Evolutionary conservation across 2,888 invertebrate species (phyloP), one percentile per base, ranked within the genome.

Genomic region (Glomeris marginata): DNA sequence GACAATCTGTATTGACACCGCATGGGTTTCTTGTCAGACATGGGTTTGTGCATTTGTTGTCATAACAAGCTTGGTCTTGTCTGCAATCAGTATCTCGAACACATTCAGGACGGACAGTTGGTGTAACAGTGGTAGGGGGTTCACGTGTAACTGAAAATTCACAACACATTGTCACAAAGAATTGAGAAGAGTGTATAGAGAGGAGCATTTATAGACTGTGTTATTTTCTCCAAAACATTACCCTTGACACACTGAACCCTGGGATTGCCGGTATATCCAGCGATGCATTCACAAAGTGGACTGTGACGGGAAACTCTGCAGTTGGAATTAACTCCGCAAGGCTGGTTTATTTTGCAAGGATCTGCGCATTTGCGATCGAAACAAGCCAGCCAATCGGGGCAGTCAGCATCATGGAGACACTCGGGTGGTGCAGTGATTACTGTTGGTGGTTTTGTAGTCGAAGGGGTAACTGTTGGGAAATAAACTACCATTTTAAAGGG

Each of bases 191-290:
- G n/a, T n/a, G n/a, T n/a, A n/a, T 5, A 8, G 8, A 28, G 3
- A 28, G n/a, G n/a, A n/a, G n/a, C n/a, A 28, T 28, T 8, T 8
- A 28, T 8, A 28, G 8, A 5, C 3, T 5, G 8, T 8, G 28
- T 8, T 5, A 28, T 28, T 8, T 28, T 28, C 4, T 28, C 4
- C 28, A 45, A 45, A 35, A 8, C 8, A 22, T n/a, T 45, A 51
- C 51, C 43, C 46, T 47, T 20, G 21, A 20, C 36, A 44, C 52
- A 52, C 11, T 35, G 28, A 13, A 52, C 47, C 34, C 51, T 85
- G 41, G 88, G 86, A 74, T 88, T 84, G 8, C 88, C 88, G 56
- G 78, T 76, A 59, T 77, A 81, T 28, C 84, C 84, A 54, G 73
- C 74, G 28, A 76, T 69, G 60, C 90, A 90, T 37, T 80, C 77